phyloP scores from a whole-genome alignment of 1,140 invertebrate genomes.

The Pseudomyrmex gracilis region DNA sequence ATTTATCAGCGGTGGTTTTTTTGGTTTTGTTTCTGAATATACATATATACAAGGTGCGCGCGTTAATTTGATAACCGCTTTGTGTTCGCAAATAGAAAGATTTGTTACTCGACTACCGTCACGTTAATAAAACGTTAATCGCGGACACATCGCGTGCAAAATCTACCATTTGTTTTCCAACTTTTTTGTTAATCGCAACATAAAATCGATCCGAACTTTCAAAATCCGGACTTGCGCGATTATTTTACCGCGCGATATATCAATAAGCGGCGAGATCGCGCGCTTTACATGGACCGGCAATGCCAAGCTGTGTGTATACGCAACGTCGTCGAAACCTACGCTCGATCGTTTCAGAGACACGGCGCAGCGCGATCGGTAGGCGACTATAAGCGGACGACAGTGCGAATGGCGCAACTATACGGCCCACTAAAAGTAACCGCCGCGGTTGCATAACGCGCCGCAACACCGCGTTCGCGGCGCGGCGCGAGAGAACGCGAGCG shows the following conservation, averaged over 20 bases:
- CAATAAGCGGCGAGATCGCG: background rate
- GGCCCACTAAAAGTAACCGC: conserved; percentile 84
- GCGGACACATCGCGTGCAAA: background rate
- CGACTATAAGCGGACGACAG: conserved; percentile 66
- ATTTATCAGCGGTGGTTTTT: too few species aligned
- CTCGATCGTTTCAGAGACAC: background rate
- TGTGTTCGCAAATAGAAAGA: too few species aligned
- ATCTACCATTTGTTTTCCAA: too few species aligned
- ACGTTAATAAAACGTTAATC: background rate
- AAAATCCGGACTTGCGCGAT: conserved; percentile 54
- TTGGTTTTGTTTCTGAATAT: too few species aligned
- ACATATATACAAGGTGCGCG: too few species aligned
- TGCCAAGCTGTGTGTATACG: conserved; percentile 5
- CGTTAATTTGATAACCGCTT: too few species aligned
- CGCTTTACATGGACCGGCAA: background rate
- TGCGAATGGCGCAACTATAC: conserved; percentile 82
- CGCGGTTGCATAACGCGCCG: conserved; percentile 79
- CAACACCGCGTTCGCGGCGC: background rate
- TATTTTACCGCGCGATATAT: conserved; percentile 6
- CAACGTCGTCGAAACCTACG: conserved; percentile 43
- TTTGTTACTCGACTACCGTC: background rate
- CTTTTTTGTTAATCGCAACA: background rate
- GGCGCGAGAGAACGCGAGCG: conserved; percentile 55
- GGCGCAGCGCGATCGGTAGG: conserved; percentile 63
- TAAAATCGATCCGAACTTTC: conserved; percentile 36